Evolutionary conservation across 1,140 invertebrate species (phyloP).

Genomic region (Pinna nobilis): DNA sequence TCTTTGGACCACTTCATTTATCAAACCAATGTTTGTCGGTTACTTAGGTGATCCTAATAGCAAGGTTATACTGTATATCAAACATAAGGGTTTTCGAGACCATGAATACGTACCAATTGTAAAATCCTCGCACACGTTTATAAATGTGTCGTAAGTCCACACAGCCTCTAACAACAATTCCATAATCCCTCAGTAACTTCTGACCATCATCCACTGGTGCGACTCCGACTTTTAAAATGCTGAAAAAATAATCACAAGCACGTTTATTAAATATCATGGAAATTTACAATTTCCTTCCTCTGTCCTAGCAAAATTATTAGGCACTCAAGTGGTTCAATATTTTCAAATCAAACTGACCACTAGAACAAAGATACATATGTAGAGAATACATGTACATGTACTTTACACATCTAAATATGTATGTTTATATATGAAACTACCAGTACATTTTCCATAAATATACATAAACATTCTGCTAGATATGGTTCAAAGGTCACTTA

Average conservation of each 20-base stretch:
- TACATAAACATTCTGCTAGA: no score
- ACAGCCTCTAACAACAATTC: slow-evolving; percentile 79
- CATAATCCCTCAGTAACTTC: slow-evolving; percentile 82
- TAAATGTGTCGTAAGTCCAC: slow-evolving; percentile 83
- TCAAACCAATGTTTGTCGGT: no score
- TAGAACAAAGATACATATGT: background rate
- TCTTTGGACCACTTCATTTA: no score
- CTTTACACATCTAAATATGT: no score
- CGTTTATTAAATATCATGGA: background rate
- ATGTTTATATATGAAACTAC: no score
- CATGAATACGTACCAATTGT: slow-evolving; percentile 31
- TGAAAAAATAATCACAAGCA: slow-evolving; percentile 24
- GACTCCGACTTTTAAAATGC: slow-evolving; percentile 85
- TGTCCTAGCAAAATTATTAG: background rate
- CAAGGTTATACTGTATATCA: no score
- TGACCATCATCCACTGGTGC: slow-evolving; percentile 82
- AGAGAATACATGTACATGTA: no score
- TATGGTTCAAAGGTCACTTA: no score
- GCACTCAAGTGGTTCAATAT: background rate
- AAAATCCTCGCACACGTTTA: slow-evolving; percentile 51
- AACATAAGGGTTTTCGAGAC: no score
- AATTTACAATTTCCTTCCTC: background rate
- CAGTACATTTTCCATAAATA: no score
- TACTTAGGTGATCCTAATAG: no score
- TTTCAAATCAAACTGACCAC: background rate